These are phyloP conservation scores for Drosophila niveifrons DNA, from an alignment of 2,888 invertebrate genomes.

Conservation along the genomic window DNA sequence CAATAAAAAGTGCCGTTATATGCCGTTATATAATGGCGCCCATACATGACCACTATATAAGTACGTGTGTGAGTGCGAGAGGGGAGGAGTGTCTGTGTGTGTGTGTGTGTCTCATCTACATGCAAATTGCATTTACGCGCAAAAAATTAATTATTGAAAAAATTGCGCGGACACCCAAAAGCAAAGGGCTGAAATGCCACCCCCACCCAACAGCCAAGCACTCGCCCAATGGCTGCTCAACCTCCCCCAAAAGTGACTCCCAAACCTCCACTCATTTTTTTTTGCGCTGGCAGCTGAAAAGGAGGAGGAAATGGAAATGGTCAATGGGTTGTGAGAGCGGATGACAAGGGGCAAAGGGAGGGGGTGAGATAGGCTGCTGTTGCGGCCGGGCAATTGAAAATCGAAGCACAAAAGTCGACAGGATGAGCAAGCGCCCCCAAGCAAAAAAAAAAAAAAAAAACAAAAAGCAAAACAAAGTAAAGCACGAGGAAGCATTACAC, in stretches of 20 bases:
- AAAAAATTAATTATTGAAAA: constrained; percentile 81
- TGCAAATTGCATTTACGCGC: constrained; percentile 81
- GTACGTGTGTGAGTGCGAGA: constrained; percentile 1
- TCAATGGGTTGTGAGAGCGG: constrained; percentile 31
- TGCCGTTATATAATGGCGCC: constrained; percentile 42
- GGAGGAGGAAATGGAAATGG: constrained; percentile 40
- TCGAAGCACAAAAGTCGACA: constrained; percentile 72
- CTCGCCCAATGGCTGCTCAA: background rate
- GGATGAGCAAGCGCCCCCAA: constrained; percentile 57
- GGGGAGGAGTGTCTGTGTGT: constrained; percentile 7
- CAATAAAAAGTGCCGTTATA: constrained; percentile 54
- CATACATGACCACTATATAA: constrained; percentile 3
- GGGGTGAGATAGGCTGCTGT: constrained; percentile 37
- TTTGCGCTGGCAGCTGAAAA: constrained; percentile 17
- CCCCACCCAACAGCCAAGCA: background rate
- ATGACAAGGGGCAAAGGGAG: constrained; percentile 3
- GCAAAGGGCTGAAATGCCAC: constrained; percentile 23
- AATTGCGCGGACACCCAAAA: constrained; percentile 61
- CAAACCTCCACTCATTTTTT: constrained; percentile 2
- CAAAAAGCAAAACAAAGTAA: constrained; percentile 10
- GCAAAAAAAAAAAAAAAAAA: background rate
- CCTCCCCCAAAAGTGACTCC: background rate
- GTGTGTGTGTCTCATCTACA: constrained; percentile 57
- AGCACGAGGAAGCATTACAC: constrained; percentile 62
- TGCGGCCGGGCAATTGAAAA: constrained; percentile 64